A percentile compares a stretch with the other conserved stretches of the same genome.
Conservation (phyloP, 2,113 vertebrate genomes). For the Trichomycterus rosablanca region DNA sequence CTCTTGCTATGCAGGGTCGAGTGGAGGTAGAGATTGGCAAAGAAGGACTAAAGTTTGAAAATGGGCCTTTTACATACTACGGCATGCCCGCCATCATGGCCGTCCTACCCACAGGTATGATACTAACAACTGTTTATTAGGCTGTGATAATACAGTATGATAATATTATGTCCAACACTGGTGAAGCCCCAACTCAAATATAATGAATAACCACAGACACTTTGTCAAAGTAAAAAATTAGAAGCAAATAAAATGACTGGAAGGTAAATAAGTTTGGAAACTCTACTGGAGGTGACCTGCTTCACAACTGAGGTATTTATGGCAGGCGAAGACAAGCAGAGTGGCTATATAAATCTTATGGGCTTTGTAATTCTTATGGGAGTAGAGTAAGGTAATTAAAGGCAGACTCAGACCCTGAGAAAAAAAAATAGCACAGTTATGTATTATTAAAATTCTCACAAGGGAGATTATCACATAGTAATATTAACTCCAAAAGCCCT, state of each 20-base stretch:
- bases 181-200: neutral
- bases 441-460: too few relatives aligned
- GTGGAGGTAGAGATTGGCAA: conserved; percentile 95
- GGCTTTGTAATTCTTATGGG: too few relatives aligned
- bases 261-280: neutral
- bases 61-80: conserved; percentile 93
- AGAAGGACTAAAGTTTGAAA: conserved; percentile 91
- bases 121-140: neutral
- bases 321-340: conserved; percentile 5
- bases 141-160: neutral
- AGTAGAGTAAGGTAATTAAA: too few relatives aligned
- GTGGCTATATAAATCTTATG: conserved; percentile 22
- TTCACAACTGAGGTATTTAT: conserved; percentile 17
- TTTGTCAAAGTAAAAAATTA: conserved; percentile 14
- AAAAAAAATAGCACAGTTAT: too few relatives aligned
- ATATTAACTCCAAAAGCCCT: too few relatives aligned
- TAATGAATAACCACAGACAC: neutral
- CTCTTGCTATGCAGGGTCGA: conserved; percentile 72
- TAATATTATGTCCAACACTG: neutral
- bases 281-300: conserved; percentile 5
- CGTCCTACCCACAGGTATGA: conserved; percentile 74
- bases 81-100: conserved; percentile 84
- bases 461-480: too few relatives aligned
- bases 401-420: too few relatives aligned
- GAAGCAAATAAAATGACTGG: conserved; percentile 12